These are phyloP conservation scores for Epinotia bilunana DNA, from an alignment of 2,888 invertebrate genomes.

Conservation along the genomic window DNA sequence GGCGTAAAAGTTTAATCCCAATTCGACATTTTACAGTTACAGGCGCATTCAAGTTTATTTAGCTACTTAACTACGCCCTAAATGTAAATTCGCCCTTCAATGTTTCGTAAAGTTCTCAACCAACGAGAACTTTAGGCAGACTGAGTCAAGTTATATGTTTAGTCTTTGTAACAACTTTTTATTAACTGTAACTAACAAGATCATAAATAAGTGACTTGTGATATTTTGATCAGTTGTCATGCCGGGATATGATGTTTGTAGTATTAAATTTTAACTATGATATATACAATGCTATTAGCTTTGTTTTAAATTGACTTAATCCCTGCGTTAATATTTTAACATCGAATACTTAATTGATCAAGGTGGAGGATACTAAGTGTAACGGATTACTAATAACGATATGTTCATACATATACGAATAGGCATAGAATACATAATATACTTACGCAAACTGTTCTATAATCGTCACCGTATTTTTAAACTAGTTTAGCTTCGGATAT, in stretches of 20 bases:
- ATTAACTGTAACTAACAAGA: conserved; percentile 28
- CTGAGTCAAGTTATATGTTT: conserved; percentile 22
- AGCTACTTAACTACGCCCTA: conserved; percentile 26
- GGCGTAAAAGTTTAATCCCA: conserved; percentile 15
- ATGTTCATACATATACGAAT: neutral
- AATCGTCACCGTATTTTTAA: neutral
- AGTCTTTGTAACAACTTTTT: conserved; percentile 12
- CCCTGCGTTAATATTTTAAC: conserved; percentile 1
- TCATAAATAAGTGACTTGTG: conserved; percentile 12
- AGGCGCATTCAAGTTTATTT: conserved; percentile 28
- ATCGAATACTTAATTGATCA: conserved; percentile 7
- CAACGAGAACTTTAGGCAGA: conserved; percentile 6
- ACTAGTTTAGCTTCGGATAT: neutral
- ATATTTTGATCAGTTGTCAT: neutral
- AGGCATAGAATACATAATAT: neutral
- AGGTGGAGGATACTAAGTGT: neutral
- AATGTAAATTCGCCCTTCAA: conserved; percentile 37
- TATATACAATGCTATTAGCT: neutral
- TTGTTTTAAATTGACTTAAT: conserved; percentile 7
- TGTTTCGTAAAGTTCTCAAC: too few relatives aligned
- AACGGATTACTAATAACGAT: neutral
- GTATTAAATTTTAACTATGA: neutral
- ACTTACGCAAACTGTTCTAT: neutral
- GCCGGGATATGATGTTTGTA: neutral
- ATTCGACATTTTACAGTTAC: conserved; percentile 32